Evolutionary conservation across 2,888 invertebrate genomes (phyloP), one percentile per base, ranked within the genome.

Genomic region (Neoascia interrupta): DNA sequence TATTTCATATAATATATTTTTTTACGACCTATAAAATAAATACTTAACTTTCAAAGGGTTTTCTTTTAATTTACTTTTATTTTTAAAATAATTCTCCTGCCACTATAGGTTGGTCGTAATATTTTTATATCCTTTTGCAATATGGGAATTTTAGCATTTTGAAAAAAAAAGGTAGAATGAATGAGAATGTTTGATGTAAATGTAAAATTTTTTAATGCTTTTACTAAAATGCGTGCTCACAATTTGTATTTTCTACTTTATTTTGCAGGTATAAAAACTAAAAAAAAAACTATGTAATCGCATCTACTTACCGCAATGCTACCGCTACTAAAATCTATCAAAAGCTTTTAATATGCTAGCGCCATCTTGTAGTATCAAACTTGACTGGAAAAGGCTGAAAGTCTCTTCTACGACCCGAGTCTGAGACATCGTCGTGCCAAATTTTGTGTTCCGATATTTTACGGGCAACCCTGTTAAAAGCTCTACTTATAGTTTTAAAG

Each of bases 181-280:
- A 19, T 16, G 5, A 23, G 5, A 47, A 45, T 45, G 18, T 13
- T 1, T 37, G 21, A 1, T 13, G 53, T 54, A 37, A 45, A 53
- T n/a, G 0, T 21, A 16, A 18, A 11, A 13, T 39, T 37, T 13
- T 43, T 23, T 37, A 49, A 31, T 61, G 79, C 79, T 79, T 68
- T 15, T 19, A 79, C 72, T 79, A 61, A 68, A 51, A 36, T 15
- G 37, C n/a, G 8, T 36, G 58, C 47, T 60, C 39, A 66, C 45
- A 45, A 37, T 16, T 11, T 43, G 15, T 61, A 6, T 61, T 3
- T 61, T 53, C 66, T 39, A 41, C 26, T 70, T 10, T 13, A 45
- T 60, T 28, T 79, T 79, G 23, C 79, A 79, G 79, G 21, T 72
- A 56, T 61, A 54, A 61, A 43, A 39, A 34, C 31, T 6, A 47